Evolutionary conservation across 1,140 invertebrate genomes (phyloP).

Genomic region (Drosophila serrata): DNA sequence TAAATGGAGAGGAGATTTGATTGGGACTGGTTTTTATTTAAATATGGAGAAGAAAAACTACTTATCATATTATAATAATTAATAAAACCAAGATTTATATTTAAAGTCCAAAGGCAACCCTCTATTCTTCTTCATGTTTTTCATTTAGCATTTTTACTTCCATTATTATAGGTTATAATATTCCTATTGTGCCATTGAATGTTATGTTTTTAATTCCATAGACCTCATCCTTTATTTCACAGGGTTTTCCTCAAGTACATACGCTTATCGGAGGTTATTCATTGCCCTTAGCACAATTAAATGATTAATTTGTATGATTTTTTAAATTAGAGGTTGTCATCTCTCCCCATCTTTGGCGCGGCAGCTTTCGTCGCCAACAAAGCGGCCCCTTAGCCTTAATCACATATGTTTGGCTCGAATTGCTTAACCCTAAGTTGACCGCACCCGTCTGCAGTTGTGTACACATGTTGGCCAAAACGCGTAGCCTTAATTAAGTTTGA

Average conservation of each 20-base stretch:
- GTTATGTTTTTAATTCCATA: neutral
- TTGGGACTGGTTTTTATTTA: neutral
- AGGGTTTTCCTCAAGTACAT: neutral
- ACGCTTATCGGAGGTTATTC: neutral
- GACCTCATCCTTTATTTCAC: neutral
- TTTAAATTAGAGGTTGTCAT: constrained; percentile 4
- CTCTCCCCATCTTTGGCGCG: neutral
- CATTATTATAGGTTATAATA: no score
- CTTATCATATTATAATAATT: neutral
- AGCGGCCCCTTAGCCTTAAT: constrained; percentile 35
- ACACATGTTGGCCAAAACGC: constrained; percentile 51
- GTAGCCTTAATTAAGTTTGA: constrained; percentile 75
- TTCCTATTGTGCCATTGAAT: neutral
- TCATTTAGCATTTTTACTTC: neutral
- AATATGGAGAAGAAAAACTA: neutral
- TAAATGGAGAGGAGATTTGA: constrained; percentile 24
- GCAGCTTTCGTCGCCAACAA: constrained; percentile 4
- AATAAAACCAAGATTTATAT: neutral
- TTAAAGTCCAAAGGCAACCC: neutral
- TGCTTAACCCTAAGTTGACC: constrained; percentile 49
- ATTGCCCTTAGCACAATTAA: constrained; percentile 4
- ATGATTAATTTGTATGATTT: neutral
- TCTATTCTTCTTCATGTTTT: neutral
- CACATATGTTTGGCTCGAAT: constrained; percentile 41
- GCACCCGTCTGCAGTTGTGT: constrained; percentile 40